Conservation (phyloP, 2,113 vertebrate genomes). For the Madoqua kirkii region DNA sequence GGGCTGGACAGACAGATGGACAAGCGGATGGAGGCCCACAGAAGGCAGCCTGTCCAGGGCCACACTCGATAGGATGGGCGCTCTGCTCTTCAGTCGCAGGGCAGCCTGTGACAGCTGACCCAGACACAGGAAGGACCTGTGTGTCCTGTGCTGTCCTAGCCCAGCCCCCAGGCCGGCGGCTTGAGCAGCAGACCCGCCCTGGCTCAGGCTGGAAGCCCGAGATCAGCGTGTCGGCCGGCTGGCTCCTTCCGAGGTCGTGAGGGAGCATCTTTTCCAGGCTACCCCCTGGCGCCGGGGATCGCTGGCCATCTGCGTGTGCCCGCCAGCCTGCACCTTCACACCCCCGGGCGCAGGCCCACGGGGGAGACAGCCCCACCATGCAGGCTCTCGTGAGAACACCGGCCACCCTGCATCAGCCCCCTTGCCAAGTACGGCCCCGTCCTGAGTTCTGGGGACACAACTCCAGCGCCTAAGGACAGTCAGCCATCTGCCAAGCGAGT, state of each 20-base stretch:
- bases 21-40: fast-evolving
- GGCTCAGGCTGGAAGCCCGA: neutral
- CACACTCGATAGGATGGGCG: fast-evolving
- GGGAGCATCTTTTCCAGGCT: neutral
- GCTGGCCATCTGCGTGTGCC: neutral
- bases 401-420: fast-evolving
- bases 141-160: fast-evolving
- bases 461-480: neutral
- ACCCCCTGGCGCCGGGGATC: fast-evolving
- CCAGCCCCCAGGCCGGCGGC: fast-evolving
- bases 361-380: fast-evolving
- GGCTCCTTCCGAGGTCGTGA: fast-evolving
- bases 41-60: neutral
- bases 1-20: neutral
- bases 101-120: neutral
- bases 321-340: neutral
- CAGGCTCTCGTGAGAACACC: neutral
- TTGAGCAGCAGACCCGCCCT: fast-evolving
- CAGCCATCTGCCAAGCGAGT: fast-evolving
- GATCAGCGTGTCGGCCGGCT: fast-evolving
- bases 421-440: neutral
- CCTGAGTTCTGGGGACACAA: neutral
- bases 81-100: fast-evolving
- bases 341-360: fast-evolving
- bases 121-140: fast-evolving